These are phyloP conservation scores for Tetragnatha montana DNA, from an alignment of 2,888 invertebrate genomes.

Conservation along the genomic window DNA sequence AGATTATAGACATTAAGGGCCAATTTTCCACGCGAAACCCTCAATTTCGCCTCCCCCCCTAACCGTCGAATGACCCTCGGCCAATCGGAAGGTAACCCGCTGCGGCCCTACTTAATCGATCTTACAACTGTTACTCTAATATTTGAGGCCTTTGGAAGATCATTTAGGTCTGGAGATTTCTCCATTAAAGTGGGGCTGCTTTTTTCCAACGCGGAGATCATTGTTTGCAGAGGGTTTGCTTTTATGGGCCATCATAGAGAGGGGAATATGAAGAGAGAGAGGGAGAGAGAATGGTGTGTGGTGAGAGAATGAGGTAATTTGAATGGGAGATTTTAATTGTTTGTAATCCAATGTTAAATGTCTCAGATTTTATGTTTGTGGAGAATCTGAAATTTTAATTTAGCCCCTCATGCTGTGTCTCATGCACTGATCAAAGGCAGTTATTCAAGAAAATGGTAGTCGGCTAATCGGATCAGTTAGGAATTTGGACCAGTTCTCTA, in stretches of 20 bases:
- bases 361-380: too few species aligned
- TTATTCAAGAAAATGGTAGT: too few species aligned
- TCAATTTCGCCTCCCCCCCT: constrained; percentile 42
- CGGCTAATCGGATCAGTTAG: too few species aligned
- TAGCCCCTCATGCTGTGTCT: too few species aligned
- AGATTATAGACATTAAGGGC: constrained; percentile 56
- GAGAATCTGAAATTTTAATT: too few species aligned
- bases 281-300: not conserved
- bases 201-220: not conserved
- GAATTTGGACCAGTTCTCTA: too few species aligned
- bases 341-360: too few species aligned
- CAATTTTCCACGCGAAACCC: constrained; percentile 48
- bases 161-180: constrained; percentile 33
- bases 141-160: constrained; percentile 23
- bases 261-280: not conserved
- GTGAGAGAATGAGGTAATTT: not conserved
- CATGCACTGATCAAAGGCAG: too few species aligned
- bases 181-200: constrained; percentile 22
- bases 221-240: not conserved
- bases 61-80: constrained; percentile 34
- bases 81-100: constrained; percentile 42
- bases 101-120: constrained; percentile 54
- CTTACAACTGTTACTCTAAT: constrained; percentile 56
- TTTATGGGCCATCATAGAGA: not conserved
- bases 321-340: not conserved